Percentiles rank a stretch among this genome's conserved stretches.
Evolutionary conservation across 2,888 invertebrate species (phyloP).

Genomic region (Stenolophus ochropezus): DNA sequence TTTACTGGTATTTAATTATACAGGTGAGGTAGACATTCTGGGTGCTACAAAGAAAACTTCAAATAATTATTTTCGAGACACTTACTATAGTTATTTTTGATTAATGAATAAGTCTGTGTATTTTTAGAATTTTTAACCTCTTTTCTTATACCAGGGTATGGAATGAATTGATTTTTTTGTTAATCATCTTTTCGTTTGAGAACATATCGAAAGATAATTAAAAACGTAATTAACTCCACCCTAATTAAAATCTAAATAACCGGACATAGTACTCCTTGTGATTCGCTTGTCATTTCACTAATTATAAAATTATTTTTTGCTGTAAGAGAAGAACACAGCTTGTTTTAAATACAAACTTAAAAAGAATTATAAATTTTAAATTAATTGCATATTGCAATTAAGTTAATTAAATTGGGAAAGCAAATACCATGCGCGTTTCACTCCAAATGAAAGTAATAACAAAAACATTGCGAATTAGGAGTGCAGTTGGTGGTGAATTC

Average conservation of each 20-base stretch:
- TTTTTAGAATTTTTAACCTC: too few species aligned
- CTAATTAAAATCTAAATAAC: slow-evolving; percentile 7
- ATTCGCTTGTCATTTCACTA: not conserved
- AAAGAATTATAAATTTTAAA: slow-evolving; percentile 26
- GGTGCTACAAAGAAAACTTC: not conserved
- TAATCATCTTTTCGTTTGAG: not conserved
- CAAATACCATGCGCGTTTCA: slow-evolving; percentile 23
- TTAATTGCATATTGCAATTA: slow-evolving; percentile 32
- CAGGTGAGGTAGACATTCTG: too few species aligned
- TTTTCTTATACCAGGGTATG: too few species aligned
- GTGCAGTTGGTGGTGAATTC: not conserved
- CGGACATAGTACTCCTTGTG: not conserved
- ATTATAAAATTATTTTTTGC: slow-evolving; percentile 21
- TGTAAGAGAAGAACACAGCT: not conserved
- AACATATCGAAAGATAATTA: not conserved
- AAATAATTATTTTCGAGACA: not conserved
- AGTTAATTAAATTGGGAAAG: slow-evolving; percentile 33
- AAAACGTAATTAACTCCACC: not conserved
- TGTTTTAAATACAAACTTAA: slow-evolving; percentile 14
- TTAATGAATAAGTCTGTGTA: not conserved
- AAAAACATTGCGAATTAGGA: slow-evolving; percentile 34
- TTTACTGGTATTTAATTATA: not conserved
- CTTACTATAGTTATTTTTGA: not conserved
- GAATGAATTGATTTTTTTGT: too few species aligned
- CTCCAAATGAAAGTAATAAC: slow-evolving; percentile 16